Percentiles rank a stretch among this genome's conserved stretches.
Evolutionary conservation across 2,888 invertebrate genomes (phyloP).

Genomic region (Reticulitermes lucifugus): DNA sequence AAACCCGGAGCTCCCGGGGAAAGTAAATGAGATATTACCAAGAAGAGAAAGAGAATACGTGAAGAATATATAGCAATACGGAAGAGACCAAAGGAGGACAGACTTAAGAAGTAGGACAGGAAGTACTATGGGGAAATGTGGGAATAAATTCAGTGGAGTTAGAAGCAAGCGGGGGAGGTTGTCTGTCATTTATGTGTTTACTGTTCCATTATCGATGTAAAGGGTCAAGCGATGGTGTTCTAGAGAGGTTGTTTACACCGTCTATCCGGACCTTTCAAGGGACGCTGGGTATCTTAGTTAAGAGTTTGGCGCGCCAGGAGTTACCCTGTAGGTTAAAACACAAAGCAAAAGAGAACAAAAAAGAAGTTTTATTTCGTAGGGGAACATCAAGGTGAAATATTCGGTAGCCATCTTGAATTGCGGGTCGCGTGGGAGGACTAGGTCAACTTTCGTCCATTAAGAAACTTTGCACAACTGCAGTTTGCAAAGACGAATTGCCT

Average conservation of each 20-base stretch:
- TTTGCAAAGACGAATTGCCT: background rate
- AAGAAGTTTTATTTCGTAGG: background rate
- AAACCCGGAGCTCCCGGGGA: no score
- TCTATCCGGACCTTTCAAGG: background rate
- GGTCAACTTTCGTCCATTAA: background rate
- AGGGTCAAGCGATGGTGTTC: background rate
- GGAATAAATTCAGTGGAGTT: background rate
- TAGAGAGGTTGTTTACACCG: background rate
- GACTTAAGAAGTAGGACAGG: background rate
- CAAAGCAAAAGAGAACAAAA: background rate
- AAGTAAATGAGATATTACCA: background rate
- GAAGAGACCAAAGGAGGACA: background rate
- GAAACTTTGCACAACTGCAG: background rate
- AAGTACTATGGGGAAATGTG: background rate
- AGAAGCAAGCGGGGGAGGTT: background rate
- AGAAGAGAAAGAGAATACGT: background rate
- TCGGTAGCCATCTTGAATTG: background rate
- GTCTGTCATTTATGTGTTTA: background rate
- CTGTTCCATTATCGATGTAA: background rate
- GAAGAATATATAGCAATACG: background rate
- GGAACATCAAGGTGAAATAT: conserved; percentile 9
- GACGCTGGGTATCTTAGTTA: background rate
- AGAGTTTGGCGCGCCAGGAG: background rate
- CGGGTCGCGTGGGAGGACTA: background rate
- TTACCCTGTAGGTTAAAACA: background rate